Evolutionary conservation across 2,797 vertebrate species (phyloP).

Genomic region (Todus mexicanus): DNA sequence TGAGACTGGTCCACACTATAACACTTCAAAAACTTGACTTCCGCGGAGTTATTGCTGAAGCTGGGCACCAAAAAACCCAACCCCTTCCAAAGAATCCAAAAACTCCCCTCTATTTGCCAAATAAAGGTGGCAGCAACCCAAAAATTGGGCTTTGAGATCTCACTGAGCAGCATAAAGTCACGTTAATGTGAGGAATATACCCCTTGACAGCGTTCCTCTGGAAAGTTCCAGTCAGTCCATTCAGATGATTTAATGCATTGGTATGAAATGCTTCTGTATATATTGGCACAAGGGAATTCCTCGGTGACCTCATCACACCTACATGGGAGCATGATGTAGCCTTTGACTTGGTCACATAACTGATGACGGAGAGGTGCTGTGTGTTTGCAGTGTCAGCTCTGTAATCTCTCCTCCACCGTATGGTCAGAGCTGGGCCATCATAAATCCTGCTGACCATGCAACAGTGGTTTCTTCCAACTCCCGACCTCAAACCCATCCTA

Average conservation of each 20-base stretch:
- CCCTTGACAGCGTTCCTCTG: not conserved
- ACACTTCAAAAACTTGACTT: not conserved
- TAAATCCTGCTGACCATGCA: not conserved
- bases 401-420: not conserved
- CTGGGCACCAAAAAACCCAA: not conserved
- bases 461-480: not conserved
- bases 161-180: not conserved
- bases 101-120: not conserved
- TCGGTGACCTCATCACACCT: not conserved
- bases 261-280: not conserved
- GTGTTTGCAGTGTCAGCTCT: not conserved
- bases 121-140: not conserved
- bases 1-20: not conserved
- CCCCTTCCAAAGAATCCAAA: not conserved
- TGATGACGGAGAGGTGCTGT: fast-evolving
- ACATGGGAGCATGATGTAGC: fast-evolving
- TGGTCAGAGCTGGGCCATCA: not conserved
- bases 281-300: not conserved
- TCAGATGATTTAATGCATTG: not conserved
- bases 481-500: not conserved
- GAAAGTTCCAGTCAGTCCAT: not conserved
- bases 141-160: not conserved
- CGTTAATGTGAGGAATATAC: fast-evolving
- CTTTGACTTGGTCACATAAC: not conserved
- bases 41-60: not conserved